phyloP scores from a whole-genome alignment of 2,888 invertebrate species.

The Litoditis marina region DNA sequence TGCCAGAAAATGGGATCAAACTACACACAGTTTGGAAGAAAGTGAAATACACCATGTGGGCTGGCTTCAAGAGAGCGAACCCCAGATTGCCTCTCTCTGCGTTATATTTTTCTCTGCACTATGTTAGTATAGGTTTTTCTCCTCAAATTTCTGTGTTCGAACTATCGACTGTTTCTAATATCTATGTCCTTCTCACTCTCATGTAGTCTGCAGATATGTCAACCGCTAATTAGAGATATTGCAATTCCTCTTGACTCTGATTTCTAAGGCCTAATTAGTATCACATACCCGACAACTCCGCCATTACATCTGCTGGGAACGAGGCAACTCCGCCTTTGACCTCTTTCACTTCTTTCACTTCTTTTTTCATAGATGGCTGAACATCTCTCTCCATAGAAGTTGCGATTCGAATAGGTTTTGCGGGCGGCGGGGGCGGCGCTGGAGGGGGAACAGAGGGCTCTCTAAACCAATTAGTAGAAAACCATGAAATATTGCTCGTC shows the following conservation, averaged over 20 bases:
- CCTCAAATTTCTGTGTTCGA: background rate
- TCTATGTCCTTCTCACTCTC: background rate
- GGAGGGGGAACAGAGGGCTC: slow-evolving; percentile 41
- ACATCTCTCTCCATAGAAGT: slow-evolving; percentile 8
- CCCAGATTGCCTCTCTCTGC: no score
- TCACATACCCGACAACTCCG: slow-evolving; percentile 9
- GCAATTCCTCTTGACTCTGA: no score
- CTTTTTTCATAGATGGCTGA: no score
- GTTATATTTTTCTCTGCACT: no score
- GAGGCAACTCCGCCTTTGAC: slow-evolving; percentile 19
- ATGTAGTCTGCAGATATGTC: no score
- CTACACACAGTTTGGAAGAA: no score
- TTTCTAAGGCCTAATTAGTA: background rate
- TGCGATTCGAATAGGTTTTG: slow-evolving; percentile 27
- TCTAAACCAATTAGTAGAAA: no score
- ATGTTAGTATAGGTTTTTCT: background rate
- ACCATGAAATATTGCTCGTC: no score
- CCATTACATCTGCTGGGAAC: slow-evolving; percentile 15
- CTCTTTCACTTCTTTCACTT: slow-evolving; percentile 14
- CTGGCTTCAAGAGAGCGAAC: no score
- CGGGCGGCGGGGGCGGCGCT: slow-evolving; percentile 41
- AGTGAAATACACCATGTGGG: no score
- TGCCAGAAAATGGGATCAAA: no score
- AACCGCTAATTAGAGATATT: no score
- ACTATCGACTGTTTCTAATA: background rate